Evolutionary conservation across 2,888 invertebrate genomes (phyloP).

Genomic region (Chrysina gloriosa): DNA sequence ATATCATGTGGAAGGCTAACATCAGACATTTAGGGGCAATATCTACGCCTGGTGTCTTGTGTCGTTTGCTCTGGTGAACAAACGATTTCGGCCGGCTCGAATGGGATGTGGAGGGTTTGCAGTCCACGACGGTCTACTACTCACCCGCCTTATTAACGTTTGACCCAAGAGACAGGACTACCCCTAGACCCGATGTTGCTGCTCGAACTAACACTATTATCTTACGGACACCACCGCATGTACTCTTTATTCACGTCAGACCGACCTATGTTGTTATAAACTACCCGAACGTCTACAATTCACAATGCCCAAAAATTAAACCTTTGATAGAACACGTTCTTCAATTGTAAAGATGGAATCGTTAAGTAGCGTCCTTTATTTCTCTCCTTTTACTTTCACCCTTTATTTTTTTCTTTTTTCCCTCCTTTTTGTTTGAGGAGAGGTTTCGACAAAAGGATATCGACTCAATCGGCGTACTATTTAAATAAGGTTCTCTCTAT

Average conservation of each 20-base stretch:
- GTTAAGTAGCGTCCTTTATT: not conserved
- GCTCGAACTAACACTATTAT: conserved; percentile 45
- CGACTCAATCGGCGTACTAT: too few relatives aligned
- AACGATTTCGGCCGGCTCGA: conserved; percentile 47
- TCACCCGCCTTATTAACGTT: conserved; percentile 52
- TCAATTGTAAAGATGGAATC: too few relatives aligned
- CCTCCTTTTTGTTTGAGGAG: not conserved
- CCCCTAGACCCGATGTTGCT: conserved; percentile 47
- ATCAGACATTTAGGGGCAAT: conserved; percentile 47
- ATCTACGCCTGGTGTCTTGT: conserved; percentile 46
- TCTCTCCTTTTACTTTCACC: too few relatives aligned
- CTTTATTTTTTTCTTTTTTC: not conserved
- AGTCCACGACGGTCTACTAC: conserved; percentile 27
- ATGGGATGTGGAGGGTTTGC: conserved; percentile 44
- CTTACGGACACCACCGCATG: conserved; percentile 30
- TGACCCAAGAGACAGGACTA: conserved; percentile 49
- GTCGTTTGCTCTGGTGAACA: conserved; percentile 52
- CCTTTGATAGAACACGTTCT: not conserved
- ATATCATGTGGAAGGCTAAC: conserved; percentile 51
- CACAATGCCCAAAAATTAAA: conserved; percentile 6
- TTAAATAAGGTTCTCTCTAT: too few relatives aligned
- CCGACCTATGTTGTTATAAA: not conserved
- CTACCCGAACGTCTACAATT: not conserved
- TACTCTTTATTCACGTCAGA: conserved; percentile 18
- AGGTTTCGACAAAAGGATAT: not conserved